Conservation (phyloP, 2,888 invertebrate species). For the Dynastes grantii region DNA sequence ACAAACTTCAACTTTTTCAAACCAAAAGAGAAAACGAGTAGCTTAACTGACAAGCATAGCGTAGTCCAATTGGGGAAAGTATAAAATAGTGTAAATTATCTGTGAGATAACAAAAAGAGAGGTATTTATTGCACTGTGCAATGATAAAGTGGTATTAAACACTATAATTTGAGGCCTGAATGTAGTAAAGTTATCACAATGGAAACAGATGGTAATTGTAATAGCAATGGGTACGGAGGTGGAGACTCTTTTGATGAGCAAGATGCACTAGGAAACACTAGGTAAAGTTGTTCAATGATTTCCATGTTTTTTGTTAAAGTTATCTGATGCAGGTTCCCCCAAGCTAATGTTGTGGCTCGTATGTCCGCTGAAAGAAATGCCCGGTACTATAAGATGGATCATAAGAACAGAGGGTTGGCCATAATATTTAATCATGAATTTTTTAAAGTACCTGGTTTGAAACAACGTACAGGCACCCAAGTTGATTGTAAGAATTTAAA, state of each 20-base stretch:
- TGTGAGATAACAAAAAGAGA: background rate
- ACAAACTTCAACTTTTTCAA: background rate
- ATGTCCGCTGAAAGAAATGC: constrained; percentile 82
- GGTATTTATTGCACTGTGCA: background rate
- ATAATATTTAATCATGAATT: constrained; percentile 92
- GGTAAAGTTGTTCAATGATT: constrained; percentile 57
- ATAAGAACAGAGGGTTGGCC: constrained; percentile 86
- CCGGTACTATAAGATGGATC: constrained; percentile 89
- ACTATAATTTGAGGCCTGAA: background rate
- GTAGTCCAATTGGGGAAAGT: too few species aligned
- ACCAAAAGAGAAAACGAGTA: constrained; percentile 2
- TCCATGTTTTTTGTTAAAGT: background rate
- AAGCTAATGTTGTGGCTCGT: constrained; percentile 68
- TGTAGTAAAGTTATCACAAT: constrained; percentile 34
- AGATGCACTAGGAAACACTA: constrained; percentile 63
- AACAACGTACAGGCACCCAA: constrained; percentile 87
- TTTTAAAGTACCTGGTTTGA: constrained; percentile 82
- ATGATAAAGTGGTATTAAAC: constrained; percentile 19
- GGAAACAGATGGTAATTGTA: constrained; percentile 61
- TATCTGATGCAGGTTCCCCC: constrained; percentile 41
- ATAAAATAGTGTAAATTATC: background rate
- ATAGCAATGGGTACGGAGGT: constrained; percentile 55
- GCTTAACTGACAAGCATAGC: too few species aligned
- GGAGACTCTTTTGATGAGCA: constrained; percentile 56
- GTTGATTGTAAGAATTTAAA: constrained; percentile 86